phyloP scores from a whole-genome alignment of 2,888 invertebrate genomes.

The Melitaea athalia region DNA sequence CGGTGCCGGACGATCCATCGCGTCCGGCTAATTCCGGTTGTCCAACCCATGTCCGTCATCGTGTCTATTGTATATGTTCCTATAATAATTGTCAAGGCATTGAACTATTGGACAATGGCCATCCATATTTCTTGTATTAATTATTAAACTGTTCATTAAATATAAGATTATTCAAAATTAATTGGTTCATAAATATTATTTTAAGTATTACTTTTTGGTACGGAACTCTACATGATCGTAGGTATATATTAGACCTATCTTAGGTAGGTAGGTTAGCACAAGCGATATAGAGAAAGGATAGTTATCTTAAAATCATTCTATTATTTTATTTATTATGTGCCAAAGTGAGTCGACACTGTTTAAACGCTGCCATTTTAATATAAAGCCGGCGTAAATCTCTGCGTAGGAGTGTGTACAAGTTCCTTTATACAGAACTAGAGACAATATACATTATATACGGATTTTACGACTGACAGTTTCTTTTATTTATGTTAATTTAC shows the following conservation, averaged over 20 bases:
- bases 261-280: background rate
- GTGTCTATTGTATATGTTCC: conserved; percentile 42
- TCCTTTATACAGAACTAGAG: conserved; percentile 35
- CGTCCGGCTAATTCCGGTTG: conserved; percentile 58
- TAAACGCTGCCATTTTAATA: conserved; percentile 37
- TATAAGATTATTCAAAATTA: background rate
- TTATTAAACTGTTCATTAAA: background rate
- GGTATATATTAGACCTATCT: background rate
- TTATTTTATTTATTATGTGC: conserved; percentile 35
- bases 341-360: conserved; percentile 33
- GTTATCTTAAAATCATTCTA: conserved; percentile 32
- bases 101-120: conserved; percentile 33
- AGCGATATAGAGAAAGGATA: conserved; percentile 19
- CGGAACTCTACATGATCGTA: no score
- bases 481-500: conserved; percentile 31
- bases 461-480: conserved; percentile 25
- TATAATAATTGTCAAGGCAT: conserved; percentile 35
- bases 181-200: background rate
- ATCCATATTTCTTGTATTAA: background rate
- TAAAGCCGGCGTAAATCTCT: conserved; percentile 39
- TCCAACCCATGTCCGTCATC: conserved; percentile 61
- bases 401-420: conserved; percentile 43
- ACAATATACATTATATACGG: conserved; percentile 32
- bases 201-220: no score
- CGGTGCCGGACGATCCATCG: conserved; percentile 62